A percentile compares a stretch with the other conserved stretches of the same genome.
Evolutionary conservation across 2,797 vertebrate genomes (phyloP).

Genomic region (Notoglanidium macrostoma): DNA sequence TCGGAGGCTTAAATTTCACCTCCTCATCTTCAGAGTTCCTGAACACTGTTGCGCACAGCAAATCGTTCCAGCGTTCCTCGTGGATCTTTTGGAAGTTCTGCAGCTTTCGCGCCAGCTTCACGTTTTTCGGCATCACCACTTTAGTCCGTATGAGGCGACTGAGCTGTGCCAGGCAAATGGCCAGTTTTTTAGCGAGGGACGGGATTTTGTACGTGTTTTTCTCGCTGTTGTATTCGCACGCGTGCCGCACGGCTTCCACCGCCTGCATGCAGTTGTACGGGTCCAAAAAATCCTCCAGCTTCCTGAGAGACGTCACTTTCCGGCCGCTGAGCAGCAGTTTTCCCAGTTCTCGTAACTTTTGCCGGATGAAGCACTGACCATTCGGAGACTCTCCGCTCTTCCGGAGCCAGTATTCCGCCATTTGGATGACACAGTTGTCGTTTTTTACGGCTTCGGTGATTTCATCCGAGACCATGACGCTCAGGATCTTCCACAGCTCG

Average conservation of each 20-base stretch:
- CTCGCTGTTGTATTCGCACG: slow-evolving; percentile 44
- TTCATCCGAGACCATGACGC: slow-evolving; percentile 45
- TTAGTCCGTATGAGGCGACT: slow-evolving; percentile 43
- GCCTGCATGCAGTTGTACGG: slow-evolving; percentile 51
- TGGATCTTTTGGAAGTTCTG: slow-evolving; percentile 48
- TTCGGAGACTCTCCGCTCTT: slow-evolving; percentile 30
- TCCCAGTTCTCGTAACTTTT: slow-evolving; percentile 45
- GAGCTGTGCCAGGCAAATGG: slow-evolving; percentile 40
- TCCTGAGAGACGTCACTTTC: slow-evolving; percentile 37
- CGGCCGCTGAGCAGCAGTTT: slow-evolving; percentile 42
- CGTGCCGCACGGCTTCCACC: slow-evolving; percentile 44
- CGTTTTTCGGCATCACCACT: slow-evolving; percentile 39
- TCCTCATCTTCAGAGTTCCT: slow-evolving; percentile 22
- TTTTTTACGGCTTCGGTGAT: slow-evolving; percentile 46
- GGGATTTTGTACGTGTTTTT: slow-evolving; percentile 48
- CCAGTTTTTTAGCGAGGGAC: slow-evolving; percentile 47
- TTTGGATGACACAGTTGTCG: slow-evolving; percentile 49
- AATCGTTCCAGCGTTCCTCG: slow-evolving; percentile 46
- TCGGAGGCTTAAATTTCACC: slow-evolving; percentile 35
- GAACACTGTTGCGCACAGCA: slow-evolving; percentile 38
- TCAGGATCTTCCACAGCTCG: slow-evolving; percentile 52
- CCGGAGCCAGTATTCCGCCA: slow-evolving; percentile 49
- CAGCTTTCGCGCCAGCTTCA: slow-evolving; percentile 30
- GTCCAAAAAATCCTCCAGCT: slow-evolving; percentile 45
- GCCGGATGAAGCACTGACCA: slow-evolving; percentile 44